Conservation (phyloP, 1,140 invertebrate genomes). For the Bombyx mandarina region DNA sequence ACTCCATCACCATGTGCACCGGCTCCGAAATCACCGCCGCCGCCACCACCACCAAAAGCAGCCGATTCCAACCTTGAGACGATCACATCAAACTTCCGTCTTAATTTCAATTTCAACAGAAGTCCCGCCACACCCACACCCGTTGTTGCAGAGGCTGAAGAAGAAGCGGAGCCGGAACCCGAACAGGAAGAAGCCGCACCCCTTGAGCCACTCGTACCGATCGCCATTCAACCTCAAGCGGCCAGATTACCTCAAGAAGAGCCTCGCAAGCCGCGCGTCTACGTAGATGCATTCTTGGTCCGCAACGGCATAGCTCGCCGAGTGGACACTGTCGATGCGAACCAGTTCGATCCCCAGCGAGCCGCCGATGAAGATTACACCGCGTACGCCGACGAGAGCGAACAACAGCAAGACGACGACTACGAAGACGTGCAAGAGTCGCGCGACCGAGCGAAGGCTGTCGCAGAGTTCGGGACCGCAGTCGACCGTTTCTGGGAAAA, state of each 20-base stretch:
- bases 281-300: constrained; percentile 63
- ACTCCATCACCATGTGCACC: constrained; percentile 41
- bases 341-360: constrained; percentile 31
- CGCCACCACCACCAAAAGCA: constrained; percentile 24
- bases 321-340: constrained; percentile 53
- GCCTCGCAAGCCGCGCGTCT: constrained; percentile 52
- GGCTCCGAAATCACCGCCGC: constrained; percentile 32
- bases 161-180: constrained; percentile 15
- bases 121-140: constrained; percentile 26
- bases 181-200: constrained; percentile 24
- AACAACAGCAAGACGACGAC: constrained; percentile 46
- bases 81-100: constrained; percentile 45
- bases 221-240: constrained; percentile 38
- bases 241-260: constrained; percentile 34
- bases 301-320: constrained; percentile 52
- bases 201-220: constrained; percentile 13
- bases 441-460: constrained; percentile 41
- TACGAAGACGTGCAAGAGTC: constrained; percentile 55
- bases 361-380: constrained; percentile 46
- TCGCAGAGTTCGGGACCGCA: constrained; percentile 48
- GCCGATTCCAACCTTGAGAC: constrained; percentile 45
- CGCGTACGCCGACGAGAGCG: constrained; percentile 48
- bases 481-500: constrained; percentile 59
- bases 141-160: constrained; percentile 15
- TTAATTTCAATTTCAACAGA: constrained; percentile 52